Base-by-base conservation (phyloP, 53 echinoderm and acorn worm species). In the Holothuria leucospilota region DNA sequence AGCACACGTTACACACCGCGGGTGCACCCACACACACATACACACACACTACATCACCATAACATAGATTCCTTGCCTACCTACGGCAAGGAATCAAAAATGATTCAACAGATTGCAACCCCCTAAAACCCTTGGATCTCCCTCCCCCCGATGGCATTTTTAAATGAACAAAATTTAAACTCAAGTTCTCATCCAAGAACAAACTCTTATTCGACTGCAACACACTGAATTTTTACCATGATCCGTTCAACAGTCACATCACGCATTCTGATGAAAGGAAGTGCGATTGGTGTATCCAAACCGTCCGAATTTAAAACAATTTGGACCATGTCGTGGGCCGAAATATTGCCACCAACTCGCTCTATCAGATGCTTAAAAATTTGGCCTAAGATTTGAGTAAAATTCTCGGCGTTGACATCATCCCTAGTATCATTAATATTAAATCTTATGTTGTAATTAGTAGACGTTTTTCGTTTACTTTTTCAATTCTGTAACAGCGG, bases 161-260 rank as follows among this genome's bases (percentile, higher is more conserved):
- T 34, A 89, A 51, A 21, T 88, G 88, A 41, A 88, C 24, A 6
- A 88, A 20, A 61, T 82, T 88, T 25, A 88, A 69, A 5, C 18
- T 13, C 0, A 69, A 23, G 34, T 29, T 82, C 18, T 82, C 82
- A 61, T 88, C 82, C 15, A 88, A 73, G 67, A n/a, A 39, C n/a
- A 84, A 15, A 0, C 73, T 53, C 64, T 84, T 73, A 40, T 89
- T 46, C 8, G 89, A 89, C 26, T 89, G 89, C 13, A 89, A 56
- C 16, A 63, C 64, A 3, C 51, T 26, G 6, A 20, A 89, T 64
- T 39, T 83, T 38, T n/a, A 65, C 27, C 12, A 73, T 51, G 21
- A 84, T 73, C 0, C 39, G 49, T 20, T 83, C 59, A 4, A 74
- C 30, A 20, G 51, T 63, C 34, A 89, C 0, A 34, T 84, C 84